Conservation (phyloP, 2,113 vertebrate genomes). For the Marcusenius ussheri region DNA sequence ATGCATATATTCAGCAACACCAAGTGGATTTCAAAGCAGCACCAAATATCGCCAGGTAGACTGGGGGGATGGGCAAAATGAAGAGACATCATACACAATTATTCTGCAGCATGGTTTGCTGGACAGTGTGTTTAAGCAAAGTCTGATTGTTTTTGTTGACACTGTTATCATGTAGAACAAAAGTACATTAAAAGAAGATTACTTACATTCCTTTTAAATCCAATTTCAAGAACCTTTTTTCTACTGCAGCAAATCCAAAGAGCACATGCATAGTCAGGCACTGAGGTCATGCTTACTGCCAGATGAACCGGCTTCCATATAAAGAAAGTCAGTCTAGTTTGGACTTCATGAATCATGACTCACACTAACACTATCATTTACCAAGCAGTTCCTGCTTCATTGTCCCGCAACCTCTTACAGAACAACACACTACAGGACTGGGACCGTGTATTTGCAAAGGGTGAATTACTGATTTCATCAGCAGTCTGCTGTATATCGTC, state of each 20-base stretch:
- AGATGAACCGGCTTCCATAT: slow-evolving; percentile 46
- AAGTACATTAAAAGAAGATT: background rate
- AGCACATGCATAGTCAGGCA: slow-evolving; percentile 35
- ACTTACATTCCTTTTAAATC: background rate
- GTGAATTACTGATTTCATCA: slow-evolving; percentile 3
- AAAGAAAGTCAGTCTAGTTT: slow-evolving; percentile 26
- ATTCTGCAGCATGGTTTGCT: background rate
- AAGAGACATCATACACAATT: background rate
- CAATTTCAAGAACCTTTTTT: slow-evolving; percentile 4
- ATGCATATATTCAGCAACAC: background rate
- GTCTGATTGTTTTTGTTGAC: background rate
- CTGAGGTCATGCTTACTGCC: slow-evolving; percentile 57
- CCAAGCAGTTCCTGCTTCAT: slow-evolving; percentile 2
- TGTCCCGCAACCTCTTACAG: background rate
- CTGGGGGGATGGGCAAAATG: background rate
- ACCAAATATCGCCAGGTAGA: background rate
- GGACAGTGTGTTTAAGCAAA: background rate
- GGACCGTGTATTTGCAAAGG: background rate
- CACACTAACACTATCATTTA: slow-evolving; percentile 18
- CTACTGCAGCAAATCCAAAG: slow-evolving; percentile 11
- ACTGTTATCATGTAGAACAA: background rate
- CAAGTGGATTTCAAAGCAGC: background rate
- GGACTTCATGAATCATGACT: slow-evolving; percentile 7
- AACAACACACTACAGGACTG: background rate
- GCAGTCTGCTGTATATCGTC: background rate